Conservation (phyloP, 2,797 vertebrate genomes). For the Gambelia wislizenii region DNA sequence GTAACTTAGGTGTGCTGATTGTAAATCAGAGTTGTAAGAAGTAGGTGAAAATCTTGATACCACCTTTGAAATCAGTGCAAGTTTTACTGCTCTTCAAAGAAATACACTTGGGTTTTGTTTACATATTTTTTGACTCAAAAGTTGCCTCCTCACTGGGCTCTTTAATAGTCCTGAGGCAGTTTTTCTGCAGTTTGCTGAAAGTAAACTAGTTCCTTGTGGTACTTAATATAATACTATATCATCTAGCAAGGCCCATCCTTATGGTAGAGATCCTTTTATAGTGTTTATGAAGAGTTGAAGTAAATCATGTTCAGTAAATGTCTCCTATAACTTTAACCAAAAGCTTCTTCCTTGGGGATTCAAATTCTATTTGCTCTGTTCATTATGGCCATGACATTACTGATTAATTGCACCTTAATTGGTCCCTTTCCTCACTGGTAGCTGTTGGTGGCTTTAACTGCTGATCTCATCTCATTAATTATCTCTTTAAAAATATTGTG, state of each 20-base stretch:
- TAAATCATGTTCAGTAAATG: neutral
- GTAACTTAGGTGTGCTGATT: neutral
- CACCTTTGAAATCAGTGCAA: neutral
- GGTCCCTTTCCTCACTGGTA: neutral
- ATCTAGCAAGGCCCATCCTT: neutral
- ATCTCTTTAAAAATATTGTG: neutral
- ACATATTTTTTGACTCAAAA: neutral
- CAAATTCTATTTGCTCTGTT: neutral
- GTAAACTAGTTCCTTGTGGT: neutral
- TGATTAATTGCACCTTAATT: neutral
- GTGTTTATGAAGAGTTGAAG: neutral
- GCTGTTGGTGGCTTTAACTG: neutral
- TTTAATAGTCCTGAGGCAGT: neutral
- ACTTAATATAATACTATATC: neutral
- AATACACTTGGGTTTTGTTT: neutral
- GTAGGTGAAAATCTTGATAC: neutral
- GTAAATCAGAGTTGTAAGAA: neutral
- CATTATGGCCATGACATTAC: neutral
- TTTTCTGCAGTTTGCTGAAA: constrained; percentile 8
- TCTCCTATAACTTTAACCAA: neutral
- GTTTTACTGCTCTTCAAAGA: neutral
- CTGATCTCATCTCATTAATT: neutral
- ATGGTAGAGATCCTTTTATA: neutral
- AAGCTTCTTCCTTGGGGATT: neutral
- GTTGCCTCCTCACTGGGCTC: neutral